Conservation (phyloP, 2,113 vertebrate genomes). For the Silurus glanis region DNA sequence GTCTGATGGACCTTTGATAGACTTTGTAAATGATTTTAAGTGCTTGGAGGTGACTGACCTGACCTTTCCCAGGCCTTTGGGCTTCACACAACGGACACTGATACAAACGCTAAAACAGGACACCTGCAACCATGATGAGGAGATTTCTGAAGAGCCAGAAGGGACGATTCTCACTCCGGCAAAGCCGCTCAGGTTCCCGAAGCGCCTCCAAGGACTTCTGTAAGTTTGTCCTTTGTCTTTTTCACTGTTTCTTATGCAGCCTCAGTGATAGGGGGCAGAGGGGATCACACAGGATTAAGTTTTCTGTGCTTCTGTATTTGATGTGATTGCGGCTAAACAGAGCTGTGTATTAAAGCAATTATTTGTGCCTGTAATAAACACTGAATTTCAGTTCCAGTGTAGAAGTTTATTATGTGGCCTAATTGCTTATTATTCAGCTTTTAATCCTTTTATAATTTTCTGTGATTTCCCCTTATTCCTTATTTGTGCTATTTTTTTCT, state of each 20-base stretch:
- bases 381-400: not conserved
- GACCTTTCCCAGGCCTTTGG: slow-evolving; percentile 56
- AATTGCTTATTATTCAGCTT: not conserved
- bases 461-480: not conserved
- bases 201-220: slow-evolving; percentile 77
- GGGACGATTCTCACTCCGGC: slow-evolving; percentile 66
- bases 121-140: slow-evolving; percentile 70
- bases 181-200: slow-evolving; percentile 68
- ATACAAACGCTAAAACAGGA: slow-evolving; percentile 36
- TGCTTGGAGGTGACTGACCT: slow-evolving; percentile 50
- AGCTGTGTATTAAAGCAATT: not conserved
- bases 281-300: slow-evolving; percentile 17
- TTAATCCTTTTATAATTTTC: not conserved
- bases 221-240: slow-evolving; percentile 68
- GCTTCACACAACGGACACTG: not conserved
- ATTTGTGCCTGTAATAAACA: not conserved
- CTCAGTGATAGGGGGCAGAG: slow-evolving; percentile 3
- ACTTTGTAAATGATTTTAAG: slow-evolving; percentile 5
- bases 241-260: not conserved
- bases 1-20: slow-evolving; percentile 4
- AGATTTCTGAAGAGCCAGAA: slow-evolving; percentile 63
- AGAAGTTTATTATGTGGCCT: not conserved
- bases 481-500: slow-evolving; percentile 2
- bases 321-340: not conserved
- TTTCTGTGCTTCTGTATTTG: not conserved